Conservation (phyloP, 2,113 vertebrate species). For the Odontesthes bonariensis region DNA sequence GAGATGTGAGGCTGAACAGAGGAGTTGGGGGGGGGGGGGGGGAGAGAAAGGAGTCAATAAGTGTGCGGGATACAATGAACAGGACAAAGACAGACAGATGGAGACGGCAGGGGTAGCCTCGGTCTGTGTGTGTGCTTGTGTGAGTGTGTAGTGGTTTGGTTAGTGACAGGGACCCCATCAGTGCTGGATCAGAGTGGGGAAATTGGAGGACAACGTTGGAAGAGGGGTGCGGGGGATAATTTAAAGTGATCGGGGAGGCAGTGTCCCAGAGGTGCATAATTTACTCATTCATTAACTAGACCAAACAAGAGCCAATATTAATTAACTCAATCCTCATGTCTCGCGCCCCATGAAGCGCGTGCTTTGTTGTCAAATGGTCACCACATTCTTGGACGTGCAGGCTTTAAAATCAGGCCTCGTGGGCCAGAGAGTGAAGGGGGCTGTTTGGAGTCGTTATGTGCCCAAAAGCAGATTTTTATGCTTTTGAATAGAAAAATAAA, state of each 20-base stretch:
- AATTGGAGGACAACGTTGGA: constrained; percentile 80
- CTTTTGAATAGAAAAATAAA: constrained; percentile 4
- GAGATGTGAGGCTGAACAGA: constrained; percentile 82
- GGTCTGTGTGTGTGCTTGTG: constrained; percentile 34
- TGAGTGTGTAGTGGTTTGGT: constrained; percentile 44
- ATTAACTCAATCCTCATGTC: constrained; percentile 78
- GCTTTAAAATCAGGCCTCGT: constrained; percentile 34
- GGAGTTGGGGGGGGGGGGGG: constrained; percentile 72
- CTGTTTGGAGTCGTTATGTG: background rate
- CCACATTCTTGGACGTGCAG: constrained; percentile 46
- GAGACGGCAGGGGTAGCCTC: constrained; percentile 71
- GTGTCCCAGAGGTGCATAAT: constrained; percentile 82
- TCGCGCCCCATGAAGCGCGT: constrained; percentile 40
- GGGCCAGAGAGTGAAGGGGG: constrained; percentile 29
- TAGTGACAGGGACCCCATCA: constrained; percentile 79
- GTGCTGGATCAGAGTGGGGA: constrained; percentile 79
- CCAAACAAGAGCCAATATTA: constrained; percentile 85
- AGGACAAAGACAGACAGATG: constrained; percentile 90
- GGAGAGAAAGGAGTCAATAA: constrained; percentile 79
- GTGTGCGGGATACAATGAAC: constrained; percentile 87
- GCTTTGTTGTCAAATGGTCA: constrained; percentile 70
- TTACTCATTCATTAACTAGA: constrained; percentile 84
- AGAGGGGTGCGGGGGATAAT: constrained; percentile 71
- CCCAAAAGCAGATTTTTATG: background rate
- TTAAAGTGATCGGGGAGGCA: constrained; percentile 77